A percentile compares a stretch with the other conserved stretches of the same genome.
phyloP scores from a whole-genome alignment of 2,113 vertebrate species.

The Microcebus tavaratra region DNA sequence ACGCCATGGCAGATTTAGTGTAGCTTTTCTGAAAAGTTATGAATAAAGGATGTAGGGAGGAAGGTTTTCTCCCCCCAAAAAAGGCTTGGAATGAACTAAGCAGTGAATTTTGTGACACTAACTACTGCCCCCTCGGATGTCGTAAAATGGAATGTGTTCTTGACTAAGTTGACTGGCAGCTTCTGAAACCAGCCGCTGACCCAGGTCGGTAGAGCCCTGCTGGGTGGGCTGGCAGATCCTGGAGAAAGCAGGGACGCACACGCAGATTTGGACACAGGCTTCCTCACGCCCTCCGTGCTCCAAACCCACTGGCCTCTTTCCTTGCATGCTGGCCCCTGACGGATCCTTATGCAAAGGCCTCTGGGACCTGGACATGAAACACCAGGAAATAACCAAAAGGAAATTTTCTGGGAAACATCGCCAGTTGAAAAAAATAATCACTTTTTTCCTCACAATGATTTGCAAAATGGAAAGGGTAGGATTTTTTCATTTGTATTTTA shows the following conservation, averaged over 20 bases:
- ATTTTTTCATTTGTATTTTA: background rate
- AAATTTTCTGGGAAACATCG: background rate
- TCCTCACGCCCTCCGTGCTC: accelerated
- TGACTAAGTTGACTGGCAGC: background rate
- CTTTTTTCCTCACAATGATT: background rate
- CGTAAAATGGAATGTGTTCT: background rate
- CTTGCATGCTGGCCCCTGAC: background rate
- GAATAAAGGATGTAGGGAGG: slow-evolving; percentile 60
- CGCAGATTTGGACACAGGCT: background rate
- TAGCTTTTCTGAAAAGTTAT: slow-evolving; percentile 71
- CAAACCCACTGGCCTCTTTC: background rate
- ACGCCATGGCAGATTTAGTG: slow-evolving; percentile 76
- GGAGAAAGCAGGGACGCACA: background rate
- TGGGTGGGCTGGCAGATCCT: background rate
- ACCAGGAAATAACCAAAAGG: background rate
- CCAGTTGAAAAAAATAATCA: background rate
- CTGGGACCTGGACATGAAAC: background rate
- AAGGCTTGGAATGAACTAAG: background rate
- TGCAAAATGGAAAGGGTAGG: background rate
- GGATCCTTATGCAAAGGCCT: background rate
- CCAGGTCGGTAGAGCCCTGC: background rate
- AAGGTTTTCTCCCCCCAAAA: accelerated
- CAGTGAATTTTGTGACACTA: slow-evolving; percentile 11
- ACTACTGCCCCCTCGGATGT: slow-evolving; percentile 19
- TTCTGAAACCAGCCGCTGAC: background rate